Conservation (phyloP, 1,140 invertebrate genomes). For the Himalopsyche phryganea region DNA sequence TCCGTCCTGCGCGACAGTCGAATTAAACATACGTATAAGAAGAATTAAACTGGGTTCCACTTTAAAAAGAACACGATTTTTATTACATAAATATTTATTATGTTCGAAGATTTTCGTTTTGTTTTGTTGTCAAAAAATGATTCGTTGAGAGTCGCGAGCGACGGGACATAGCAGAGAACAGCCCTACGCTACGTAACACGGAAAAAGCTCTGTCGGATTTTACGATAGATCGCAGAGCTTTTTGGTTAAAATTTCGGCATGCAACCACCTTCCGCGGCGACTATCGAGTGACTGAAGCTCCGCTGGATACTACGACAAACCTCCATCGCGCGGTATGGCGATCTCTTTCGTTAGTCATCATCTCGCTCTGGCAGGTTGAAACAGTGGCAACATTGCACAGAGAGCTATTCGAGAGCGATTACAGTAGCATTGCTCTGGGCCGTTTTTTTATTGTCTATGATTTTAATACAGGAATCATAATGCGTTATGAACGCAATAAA, state of each 20-base stretch:
- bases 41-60: too few relatives aligned
- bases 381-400: background rate
- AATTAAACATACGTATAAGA: too few relatives aligned
- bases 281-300: constrained; percentile 14
- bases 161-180: too few relatives aligned
- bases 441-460: constrained; percentile 16
- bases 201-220: too few relatives aligned
- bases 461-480: constrained; percentile 23
- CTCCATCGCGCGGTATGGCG: background rate
- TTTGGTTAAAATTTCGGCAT: background rate
- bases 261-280: constrained; percentile 10
- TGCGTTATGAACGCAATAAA: constrained; percentile 16
- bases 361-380: constrained; percentile 5
- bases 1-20: too few relatives aligned
- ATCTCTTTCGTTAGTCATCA: background rate
- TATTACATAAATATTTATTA: too few relatives aligned
- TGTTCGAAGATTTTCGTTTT: too few relatives aligned
- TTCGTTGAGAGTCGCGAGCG: too few relatives aligned
- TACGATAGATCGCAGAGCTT: background rate
- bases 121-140: too few relatives aligned
- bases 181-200: too few relatives aligned
- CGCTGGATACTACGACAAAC: background rate
- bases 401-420: constrained; percentile 11
- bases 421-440: constrained; percentile 8
- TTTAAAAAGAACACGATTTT: too few relatives aligned